phyloP scores from a whole-genome alignment of 2,888 invertebrate species.

The Drosophila ezoana region DNA sequence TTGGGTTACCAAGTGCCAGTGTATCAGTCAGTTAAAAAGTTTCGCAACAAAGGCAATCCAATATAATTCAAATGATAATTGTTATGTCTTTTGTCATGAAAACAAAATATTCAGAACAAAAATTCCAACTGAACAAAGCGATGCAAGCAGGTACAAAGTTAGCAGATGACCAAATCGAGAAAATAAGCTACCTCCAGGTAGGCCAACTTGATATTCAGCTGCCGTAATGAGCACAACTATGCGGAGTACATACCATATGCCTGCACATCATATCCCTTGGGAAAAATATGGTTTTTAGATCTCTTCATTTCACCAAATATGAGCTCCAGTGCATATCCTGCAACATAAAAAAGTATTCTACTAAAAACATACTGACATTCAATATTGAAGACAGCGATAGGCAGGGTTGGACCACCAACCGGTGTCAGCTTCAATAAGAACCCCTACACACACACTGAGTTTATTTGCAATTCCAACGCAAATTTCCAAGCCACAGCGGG shows the following conservation, averaged over 20 bases:
- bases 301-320: conserved; percentile 46
- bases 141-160: background rate
- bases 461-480: conserved; percentile 62
- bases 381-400: conserved; percentile 26
- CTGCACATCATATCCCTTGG: conserved; percentile 14
- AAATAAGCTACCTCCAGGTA: background rate
- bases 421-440: background rate
- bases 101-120: conserved; percentile 15
- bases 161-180: conserved; percentile 34
- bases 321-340: conserved; percentile 36
- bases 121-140: background rate
- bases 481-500: conserved; percentile 48
- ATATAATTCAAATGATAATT: conserved; percentile 65
- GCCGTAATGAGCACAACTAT: conserved; percentile 15
- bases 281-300: conserved; percentile 44
- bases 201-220: conserved; percentile 5
- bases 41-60: conserved; percentile 42
- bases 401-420: background rate
- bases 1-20: conserved; percentile 10
- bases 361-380: conserved; percentile 14
- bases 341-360: conserved; percentile 31
- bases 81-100: conserved; percentile 45
- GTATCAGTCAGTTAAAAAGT: conserved; percentile 49
- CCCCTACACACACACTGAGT: conserved; percentile 23
- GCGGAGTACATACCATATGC: conserved; percentile 3